Base-by-base conservation (phyloP, 2,113 vertebrate genomes). In the Polypterus bichir region DNA sequence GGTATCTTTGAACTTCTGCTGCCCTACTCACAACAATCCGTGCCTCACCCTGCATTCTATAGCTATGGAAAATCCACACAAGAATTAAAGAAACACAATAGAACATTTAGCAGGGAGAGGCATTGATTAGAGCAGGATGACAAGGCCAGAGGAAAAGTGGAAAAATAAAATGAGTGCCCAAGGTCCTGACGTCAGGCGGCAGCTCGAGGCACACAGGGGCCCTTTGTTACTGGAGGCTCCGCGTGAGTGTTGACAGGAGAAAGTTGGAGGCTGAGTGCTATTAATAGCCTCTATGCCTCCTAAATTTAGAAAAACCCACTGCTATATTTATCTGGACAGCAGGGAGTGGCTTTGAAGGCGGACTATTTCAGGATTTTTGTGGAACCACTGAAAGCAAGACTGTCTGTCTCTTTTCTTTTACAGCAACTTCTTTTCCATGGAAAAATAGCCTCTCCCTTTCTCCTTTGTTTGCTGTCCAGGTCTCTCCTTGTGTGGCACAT, bases 361-460 rank as follows among this genome's bases (percentile, higher is more conserved):
- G 2, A 27, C 49, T 51, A 51, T 7, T 7, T 9, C 9, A 51
- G 49, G 49, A 51, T 6, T 9, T 7, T 9, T 51, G 49, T 6
- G 49, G 49, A 51, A 9, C 9, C 49, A 7, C 9, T 51, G 6
- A 9, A 7, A 9, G 49, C 9, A 51, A 51, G 49, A 51, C 49
- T 7, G 49, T 51, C 49, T 51, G 49, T 7, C 49, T 51, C 9
- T 51, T 51, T 51, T 51, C 49, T 51, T 51, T 51, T 7, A 7
- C 9, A 6, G 6, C 9, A 9, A 51, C 49, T 51, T 51, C 2
- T 9, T 51, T 27, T 27, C 27, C 27, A 27, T 27, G 27, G 27
- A 27, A 27, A 27, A 27, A 27, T 27, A 27, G 27, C 27, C 27
- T 27, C 67, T 78, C 75, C 74, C 65, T 76, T 75, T 71, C 67